Conservation (phyloP, 2,797 vertebrate genomes). For the Micromesistius poutassou region DNA sequence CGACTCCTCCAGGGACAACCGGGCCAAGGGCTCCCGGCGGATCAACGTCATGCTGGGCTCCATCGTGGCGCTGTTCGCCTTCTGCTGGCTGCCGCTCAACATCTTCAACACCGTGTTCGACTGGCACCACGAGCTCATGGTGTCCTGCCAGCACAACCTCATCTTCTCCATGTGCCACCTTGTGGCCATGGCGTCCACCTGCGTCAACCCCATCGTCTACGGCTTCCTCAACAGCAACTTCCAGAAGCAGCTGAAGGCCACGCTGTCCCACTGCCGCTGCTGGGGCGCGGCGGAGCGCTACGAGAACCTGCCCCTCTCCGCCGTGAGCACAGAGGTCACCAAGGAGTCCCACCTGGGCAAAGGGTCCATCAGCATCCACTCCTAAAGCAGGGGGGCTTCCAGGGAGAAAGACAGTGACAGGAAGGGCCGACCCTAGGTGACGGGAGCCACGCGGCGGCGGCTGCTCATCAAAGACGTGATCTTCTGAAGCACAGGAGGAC, state of each 20-base stretch:
- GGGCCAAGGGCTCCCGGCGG: conserved; percentile 69
- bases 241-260: conserved; percentile 80
- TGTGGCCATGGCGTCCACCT: conserved; percentile 79
- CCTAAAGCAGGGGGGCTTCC: conserved; percentile 42
- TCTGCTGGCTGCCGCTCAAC: conserved; percentile 81
- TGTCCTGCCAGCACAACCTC: conserved; percentile 71
- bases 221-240: conserved; percentile 86
- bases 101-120: conserved; percentile 82
- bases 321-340: conserved; percentile 81
- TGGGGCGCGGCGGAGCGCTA: conserved; percentile 71
- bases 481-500: conserved; percentile 30
- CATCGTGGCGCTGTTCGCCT: conserved; percentile 76
- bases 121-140: conserved; percentile 79
- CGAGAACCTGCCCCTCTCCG: conserved; percentile 82
- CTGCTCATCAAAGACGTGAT: conserved; percentile 30
- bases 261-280: conserved; percentile 76
- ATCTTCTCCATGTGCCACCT: conserved; percentile 85
- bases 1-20: conserved; percentile 59
- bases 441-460: conserved; percentile 10
- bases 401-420: conserved; percentile 21
- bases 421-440: background rate
- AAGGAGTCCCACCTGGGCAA: conserved; percentile 79
- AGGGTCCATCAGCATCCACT: conserved; percentile 63
- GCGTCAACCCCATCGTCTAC: conserved; percentile 83
- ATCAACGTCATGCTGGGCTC: conserved; percentile 79